Evolutionary conservation across 2,888 invertebrate species (phyloP).

Genomic region (Colostygia pectinataria): DNA sequence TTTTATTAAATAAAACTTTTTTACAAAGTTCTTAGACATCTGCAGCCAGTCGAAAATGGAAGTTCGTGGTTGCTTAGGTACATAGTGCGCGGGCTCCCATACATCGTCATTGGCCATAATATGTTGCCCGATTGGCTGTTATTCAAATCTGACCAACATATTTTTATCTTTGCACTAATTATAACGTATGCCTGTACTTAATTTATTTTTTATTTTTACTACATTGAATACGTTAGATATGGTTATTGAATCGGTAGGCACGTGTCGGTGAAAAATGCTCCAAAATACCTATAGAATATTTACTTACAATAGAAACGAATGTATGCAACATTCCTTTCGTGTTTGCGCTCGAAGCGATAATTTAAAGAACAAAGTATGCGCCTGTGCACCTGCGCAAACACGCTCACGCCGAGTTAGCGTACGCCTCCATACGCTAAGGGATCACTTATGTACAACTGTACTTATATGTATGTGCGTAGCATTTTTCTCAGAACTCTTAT

Average conservation of each 20-base stretch:
- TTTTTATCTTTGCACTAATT: too few relatives aligned
- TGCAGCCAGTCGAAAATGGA: too few relatives aligned
- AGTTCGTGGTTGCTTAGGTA: too few relatives aligned
- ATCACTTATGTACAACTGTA: slow-evolving; percentile 32
- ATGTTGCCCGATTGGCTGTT: too few relatives aligned
- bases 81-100: too few relatives aligned
- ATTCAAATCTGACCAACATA: too few relatives aligned
- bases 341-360: slow-evolving; percentile 64
- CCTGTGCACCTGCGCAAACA: slow-evolving; percentile 76
- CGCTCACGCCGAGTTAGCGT: slow-evolving; percentile 65
- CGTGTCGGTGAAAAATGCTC: not conserved
- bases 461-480: slow-evolving; percentile 3
- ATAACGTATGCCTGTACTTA: too few relatives aligned
- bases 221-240: too few relatives aligned
- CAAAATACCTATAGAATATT: not conserved
- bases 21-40: too few relatives aligned
- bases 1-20: too few relatives aligned
- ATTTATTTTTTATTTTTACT: too few relatives aligned
- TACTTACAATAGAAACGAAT: not conserved
- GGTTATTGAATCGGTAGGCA: not conserved
- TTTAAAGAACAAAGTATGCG: slow-evolving; percentile 74
- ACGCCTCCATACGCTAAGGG: slow-evolving; percentile 46
- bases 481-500: not conserved
- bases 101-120: too few relatives aligned
- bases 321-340: slow-evolving; percentile 42